Evolutionary conservation across 2,113 vertebrate genomes (phyloP).

Genomic region (Lophochroa leadbeateri): DNA sequence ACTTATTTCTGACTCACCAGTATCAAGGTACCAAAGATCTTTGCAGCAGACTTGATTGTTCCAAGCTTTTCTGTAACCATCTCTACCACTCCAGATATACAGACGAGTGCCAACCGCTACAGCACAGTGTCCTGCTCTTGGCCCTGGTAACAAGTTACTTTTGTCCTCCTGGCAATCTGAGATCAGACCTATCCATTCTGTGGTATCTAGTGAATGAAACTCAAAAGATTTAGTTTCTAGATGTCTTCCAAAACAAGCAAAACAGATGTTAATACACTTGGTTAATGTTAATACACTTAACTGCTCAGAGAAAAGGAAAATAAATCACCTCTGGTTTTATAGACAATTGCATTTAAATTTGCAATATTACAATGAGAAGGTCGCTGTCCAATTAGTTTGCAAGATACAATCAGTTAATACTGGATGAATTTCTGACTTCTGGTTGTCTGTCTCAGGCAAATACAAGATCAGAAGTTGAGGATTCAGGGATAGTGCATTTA

Average conservation of each 20-base stretch:
- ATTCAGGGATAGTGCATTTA: background rate
- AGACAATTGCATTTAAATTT: background rate
- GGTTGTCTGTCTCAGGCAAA: background rate
- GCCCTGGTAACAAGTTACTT: conserved; percentile 80
- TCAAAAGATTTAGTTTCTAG: background rate
- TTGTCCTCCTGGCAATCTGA: conserved; percentile 84
- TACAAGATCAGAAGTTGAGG: background rate
- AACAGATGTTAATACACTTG: background rate
- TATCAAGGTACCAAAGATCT: conserved; percentile 98
- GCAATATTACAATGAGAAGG: background rate
- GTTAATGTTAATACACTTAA: background rate
- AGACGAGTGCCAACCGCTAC: conserved; percentile 89
- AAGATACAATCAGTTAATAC: background rate
- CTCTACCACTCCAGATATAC: conserved; percentile 96
- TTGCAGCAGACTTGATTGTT: conserved; percentile 98
- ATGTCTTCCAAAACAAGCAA: conserved; percentile 16
- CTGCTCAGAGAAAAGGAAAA: background rate
- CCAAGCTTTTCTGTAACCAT: conserved; percentile 92
- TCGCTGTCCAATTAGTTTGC: background rate
- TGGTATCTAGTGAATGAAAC: conserved; percentile 80
- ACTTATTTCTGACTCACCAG: conserved; percentile 81
- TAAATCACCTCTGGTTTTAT: background rate
- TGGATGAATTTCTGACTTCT: background rate
- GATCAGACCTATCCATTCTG: conserved; percentile 84
- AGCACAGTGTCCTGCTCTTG: conserved; percentile 92